Percentiles rank a stretch among this genome's conserved stretches.
These are phyloP conservation scores for Timema podura DNA, from an alignment of 2,888 invertebrate species.

Conservation along the genomic window DNA sequence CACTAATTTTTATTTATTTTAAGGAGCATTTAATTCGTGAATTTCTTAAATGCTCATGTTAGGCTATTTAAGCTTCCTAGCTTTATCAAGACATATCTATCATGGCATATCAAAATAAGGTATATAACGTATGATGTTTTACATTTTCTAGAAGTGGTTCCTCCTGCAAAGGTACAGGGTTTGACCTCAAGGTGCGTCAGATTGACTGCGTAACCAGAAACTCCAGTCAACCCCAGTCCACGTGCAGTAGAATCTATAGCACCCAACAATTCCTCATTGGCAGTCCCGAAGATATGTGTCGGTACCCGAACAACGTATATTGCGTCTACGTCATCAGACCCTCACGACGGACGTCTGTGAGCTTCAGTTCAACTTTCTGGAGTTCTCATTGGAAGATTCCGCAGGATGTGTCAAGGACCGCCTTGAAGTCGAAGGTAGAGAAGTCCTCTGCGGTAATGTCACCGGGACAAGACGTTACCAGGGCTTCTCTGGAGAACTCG, in stretches of 20 bases:
- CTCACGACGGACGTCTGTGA: background rate
- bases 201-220: background rate
- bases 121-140: background rate
- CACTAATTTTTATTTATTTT: no score
- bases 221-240: no score
- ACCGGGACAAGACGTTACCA: background rate
- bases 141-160: constrained; percentile 1
- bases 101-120: background rate
- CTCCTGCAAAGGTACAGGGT: background rate
- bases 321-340: constrained; percentile 4
- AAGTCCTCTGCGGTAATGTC: background rate
- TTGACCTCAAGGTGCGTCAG: background rate
- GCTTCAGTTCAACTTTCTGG: background rate
- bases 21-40: no score
- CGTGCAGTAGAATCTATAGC: no score
- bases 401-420: background rate
- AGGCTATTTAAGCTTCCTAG: no score
- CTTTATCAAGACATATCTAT: no score
- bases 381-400: background rate
- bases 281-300: background rate
- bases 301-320: background rate
- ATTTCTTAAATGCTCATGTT: no score
- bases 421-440: background rate
- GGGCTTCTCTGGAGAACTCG: background rate
- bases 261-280: background rate